These are phyloP conservation scores for Oeneis ivallda DNA, from an alignment of 2,888 invertebrate genomes.

Conservation along the genomic window DNA sequence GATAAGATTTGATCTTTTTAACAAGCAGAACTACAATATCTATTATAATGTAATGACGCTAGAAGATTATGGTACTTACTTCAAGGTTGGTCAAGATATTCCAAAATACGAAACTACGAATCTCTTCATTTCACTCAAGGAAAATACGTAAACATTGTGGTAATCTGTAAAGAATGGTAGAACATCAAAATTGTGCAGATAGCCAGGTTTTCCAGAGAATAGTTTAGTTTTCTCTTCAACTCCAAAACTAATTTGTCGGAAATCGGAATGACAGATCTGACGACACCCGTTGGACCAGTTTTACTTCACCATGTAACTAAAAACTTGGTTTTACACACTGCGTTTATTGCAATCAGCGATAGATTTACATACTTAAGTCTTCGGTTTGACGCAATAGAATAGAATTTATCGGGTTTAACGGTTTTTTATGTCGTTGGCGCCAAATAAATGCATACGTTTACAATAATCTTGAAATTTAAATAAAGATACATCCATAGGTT, in stretches of 20 bases:
- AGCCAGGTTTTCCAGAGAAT: constrained; percentile 31
- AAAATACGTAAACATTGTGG: constrained; percentile 47
- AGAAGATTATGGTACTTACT: constrained; percentile 63
- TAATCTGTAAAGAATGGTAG: constrained; percentile 53
- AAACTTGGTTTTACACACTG: constrained; percentile 38
- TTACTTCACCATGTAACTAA: constrained; percentile 58
- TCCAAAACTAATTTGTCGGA: constrained; percentile 57
- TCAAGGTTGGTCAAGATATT: constrained; percentile 80
- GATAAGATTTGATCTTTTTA: constrained; percentile 33
- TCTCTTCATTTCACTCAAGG: constrained; percentile 70
- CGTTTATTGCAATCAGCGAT: constrained; percentile 25
- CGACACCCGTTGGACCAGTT: constrained; percentile 77
- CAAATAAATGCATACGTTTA: constrained; percentile 80
- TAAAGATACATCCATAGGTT: constrained; percentile 39
- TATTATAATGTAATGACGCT: constrained; percentile 47
- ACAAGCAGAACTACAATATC: constrained; percentile 39
- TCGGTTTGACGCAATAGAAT: constrained; percentile 35
- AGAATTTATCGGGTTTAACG: constrained; percentile 60
- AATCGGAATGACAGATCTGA: constrained; percentile 76
- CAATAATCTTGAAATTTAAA: constrained; percentile 46
- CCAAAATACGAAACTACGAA: constrained; percentile 62
- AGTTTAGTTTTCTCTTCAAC: constrained; percentile 51
- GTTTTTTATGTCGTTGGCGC: constrained; percentile 78
- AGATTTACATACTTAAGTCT: constrained; percentile 31
- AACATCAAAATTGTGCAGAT: constrained; percentile 21